phyloP scores from a whole-genome alignment of 2,888 invertebrate genomes.

The Notocelia uddmanniana region DNA sequence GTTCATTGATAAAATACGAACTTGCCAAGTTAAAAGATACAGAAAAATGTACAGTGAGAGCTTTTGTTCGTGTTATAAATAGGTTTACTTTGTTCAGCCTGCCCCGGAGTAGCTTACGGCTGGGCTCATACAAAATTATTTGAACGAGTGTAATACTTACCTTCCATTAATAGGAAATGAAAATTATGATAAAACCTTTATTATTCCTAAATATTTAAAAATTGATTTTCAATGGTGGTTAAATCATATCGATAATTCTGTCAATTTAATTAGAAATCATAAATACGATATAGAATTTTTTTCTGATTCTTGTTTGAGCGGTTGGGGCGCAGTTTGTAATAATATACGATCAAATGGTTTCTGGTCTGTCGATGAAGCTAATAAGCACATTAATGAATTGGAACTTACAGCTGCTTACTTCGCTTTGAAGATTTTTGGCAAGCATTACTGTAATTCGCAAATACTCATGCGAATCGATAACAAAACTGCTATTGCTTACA shows the following conservation, averaged over 20 bases:
- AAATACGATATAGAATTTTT: too few relatives aligned
- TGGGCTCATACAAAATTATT: conserved; percentile 30
- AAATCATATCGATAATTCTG: too few relatives aligned
- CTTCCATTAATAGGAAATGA: conserved; percentile 12
- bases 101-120: conserved; percentile 16
- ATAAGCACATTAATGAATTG: conserved; percentile 13
- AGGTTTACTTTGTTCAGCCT: conserved; percentile 22
- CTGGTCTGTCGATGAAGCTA: conserved; percentile 5
- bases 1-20: neutral
- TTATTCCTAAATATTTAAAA: too few relatives aligned
- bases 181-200: conserved; percentile 11
- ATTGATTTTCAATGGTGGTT: too few relatives aligned
- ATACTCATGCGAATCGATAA: too few relatives aligned
- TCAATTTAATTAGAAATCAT: too few relatives aligned
- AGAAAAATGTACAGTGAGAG: conserved; percentile 14
- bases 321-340: conserved; percentile 20
- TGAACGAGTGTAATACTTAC: conserved; percentile 24
- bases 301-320: neutral
- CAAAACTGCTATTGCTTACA: too few relatives aligned
- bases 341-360: conserved; percentile 5
- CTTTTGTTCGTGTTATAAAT: conserved; percentile 26
- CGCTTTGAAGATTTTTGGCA: conserved; percentile 14
- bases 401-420: conserved; percentile 20
- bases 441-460: neutral
- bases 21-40: too few relatives aligned